Conservation (phyloP, 37 sponge, comb jelly and placozoan genomes). For the Axinella damicornis region DNA sequence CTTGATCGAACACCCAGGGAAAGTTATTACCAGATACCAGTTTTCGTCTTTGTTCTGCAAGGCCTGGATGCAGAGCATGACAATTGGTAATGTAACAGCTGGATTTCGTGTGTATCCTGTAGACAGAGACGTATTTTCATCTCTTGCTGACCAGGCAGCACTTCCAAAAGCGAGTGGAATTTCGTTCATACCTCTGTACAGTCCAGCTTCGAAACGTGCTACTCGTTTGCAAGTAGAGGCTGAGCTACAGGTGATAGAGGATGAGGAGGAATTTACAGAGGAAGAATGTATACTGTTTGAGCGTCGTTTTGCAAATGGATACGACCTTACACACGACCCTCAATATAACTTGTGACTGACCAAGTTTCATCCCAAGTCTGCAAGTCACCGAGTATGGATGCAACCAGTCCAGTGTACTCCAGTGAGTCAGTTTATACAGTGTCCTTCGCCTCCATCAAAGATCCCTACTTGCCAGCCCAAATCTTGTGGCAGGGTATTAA, state of each 20-base stretch:
- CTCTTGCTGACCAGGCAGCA: too few species aligned
- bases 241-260: too few species aligned
- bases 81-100: slow-evolving; percentile 33
- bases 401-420: neutral
- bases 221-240: too few species aligned
- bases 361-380: neutral
- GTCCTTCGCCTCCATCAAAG: neutral
- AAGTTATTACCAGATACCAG: slow-evolving; percentile 20
- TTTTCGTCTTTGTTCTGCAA: slow-evolving; percentile 34
- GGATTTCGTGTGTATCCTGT: slow-evolving; percentile 44
- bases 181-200: neutral
- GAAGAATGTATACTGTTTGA: neutral
- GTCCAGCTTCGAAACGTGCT: neutral
- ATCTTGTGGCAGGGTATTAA: slow-evolving; percentile 9
- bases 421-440: neutral
- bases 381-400: neutral
- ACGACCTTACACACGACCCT: neutral
- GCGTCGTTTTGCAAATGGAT: neutral
- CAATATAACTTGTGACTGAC: neutral
- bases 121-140: slow-evolving; percentile 34
- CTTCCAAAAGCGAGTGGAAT: neutral
- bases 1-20: slow-evolving; percentile 39
- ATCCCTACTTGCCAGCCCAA: neutral
- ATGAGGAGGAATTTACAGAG: neutral
- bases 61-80: slow-evolving; percentile 51